These are phyloP conservation scores for Nasonia giraulti DNA, from an alignment of 1,140 invertebrate species.

Conservation along the genomic window DNA sequence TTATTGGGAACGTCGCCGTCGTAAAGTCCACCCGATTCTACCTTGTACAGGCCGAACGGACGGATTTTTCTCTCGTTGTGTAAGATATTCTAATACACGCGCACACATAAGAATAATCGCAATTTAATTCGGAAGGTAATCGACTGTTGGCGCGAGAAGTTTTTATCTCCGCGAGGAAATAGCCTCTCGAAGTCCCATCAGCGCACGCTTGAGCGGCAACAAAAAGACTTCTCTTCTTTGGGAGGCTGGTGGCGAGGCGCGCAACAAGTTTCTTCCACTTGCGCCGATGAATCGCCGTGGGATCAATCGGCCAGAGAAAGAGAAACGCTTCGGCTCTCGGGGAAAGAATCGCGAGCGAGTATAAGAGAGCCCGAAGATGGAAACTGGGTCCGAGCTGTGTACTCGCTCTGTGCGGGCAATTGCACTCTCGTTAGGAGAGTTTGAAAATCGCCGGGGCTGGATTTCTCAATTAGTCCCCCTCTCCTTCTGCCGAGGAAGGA, in stretches of 20 bases:
- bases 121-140: background rate
- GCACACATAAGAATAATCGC: too few relatives aligned
- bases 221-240: slow-evolving; percentile 34
- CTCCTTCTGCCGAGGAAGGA: background rate
- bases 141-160: background rate
- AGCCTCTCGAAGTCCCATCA: slow-evolving; percentile 24
- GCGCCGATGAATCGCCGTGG: slow-evolving; percentile 45
- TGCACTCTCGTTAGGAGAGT: slow-evolving; percentile 48
- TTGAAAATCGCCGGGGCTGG: slow-evolving; percentile 7
- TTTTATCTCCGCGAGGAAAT: slow-evolving; percentile 26
- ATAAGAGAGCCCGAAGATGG: slow-evolving; percentile 36
- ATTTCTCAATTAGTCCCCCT: slow-evolving; percentile 47
- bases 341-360: background rate
- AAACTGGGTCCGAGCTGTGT: slow-evolving; percentile 22
- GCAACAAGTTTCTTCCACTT: slow-evolving; percentile 18
- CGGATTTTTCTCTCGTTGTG: background rate
- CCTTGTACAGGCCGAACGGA: background rate
- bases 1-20: slow-evolving; percentile 37
- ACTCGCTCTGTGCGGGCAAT: slow-evolving; percentile 29
- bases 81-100: too few relatives aligned
- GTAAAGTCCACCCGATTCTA: slow-evolving; percentile 34
- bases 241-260: background rate
- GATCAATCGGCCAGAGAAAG: slow-evolving; percentile 37
- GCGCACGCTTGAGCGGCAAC: background rate
- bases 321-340: background rate